phyloP scores from a whole-genome alignment of 2,888 invertebrate species.

The Scrobipalpa atriplicella region DNA sequence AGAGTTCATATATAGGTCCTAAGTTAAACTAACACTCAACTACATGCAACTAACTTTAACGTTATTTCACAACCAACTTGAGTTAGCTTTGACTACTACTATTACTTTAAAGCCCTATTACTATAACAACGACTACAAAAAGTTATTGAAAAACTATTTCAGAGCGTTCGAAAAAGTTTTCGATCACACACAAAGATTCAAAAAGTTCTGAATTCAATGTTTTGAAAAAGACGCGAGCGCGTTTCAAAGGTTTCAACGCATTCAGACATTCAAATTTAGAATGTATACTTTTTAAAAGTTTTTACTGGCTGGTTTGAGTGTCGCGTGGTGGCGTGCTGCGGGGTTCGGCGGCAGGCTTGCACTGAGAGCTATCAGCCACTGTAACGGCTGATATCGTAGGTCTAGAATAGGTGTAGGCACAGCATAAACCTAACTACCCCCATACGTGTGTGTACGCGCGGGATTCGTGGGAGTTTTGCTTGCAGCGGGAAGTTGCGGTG shows the following conservation, averaged over 20 bases:
- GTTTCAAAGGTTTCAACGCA: background rate
- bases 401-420: slow-evolving; percentile 65
- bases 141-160: slow-evolving; percentile 29
- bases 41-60: slow-evolving; percentile 30
- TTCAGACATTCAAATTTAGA: background rate
- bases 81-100: slow-evolving; percentile 48
- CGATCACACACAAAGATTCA: slow-evolving; percentile 32
- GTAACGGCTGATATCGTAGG: slow-evolving; percentile 64
- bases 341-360: slow-evolving; percentile 59
- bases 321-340: slow-evolving; percentile 63
- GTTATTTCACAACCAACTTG: slow-evolving; percentile 55
- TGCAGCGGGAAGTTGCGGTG: background rate
- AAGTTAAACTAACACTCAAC: slow-evolving; percentile 15
- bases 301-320: slow-evolving; percentile 1
- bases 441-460: slow-evolving; percentile 1
- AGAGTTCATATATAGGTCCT: slow-evolving; percentile 6
- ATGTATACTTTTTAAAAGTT: slow-evolving; percentile 10
- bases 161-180: slow-evolving; percentile 38
- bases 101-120: slow-evolving; percentile 12
- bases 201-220: slow-evolving; percentile 8
- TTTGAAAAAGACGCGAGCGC: slow-evolving; percentile 1
- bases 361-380: slow-evolving; percentile 72
- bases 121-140: slow-evolving; percentile 16
- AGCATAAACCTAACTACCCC: slow-evolving; percentile 41
- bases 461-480: slow-evolving; percentile 14